Base-by-base conservation (phyloP, 2,113 vertebrate species). In the Hydropotes inermis region DNA sequence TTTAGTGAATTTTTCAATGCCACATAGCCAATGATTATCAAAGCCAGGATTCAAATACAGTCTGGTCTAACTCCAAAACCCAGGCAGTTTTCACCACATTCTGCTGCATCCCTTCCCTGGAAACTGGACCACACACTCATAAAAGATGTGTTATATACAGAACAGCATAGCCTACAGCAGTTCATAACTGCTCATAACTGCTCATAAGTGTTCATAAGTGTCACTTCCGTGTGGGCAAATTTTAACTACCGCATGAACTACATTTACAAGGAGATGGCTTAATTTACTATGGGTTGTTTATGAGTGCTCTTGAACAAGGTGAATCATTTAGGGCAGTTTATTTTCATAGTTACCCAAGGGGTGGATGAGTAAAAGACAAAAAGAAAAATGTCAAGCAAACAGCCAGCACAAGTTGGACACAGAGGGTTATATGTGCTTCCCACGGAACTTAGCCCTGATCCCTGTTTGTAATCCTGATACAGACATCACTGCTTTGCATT, bases 211-310 rank as follows among this genome's bases (percentile, higher is more conserved):
- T 55, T 55, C 33, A 0, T 91, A 79, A 90, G 47, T 74, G 50
- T 96, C 76, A 70, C 82, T 89, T 97, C 76, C 84, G 45, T 6
- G 25, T 43, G 76, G 88, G 92, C 58, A 94, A 87, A 86, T 93
- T 96, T 93, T 94, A 96, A 97, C 76, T 43, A 74, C 33, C 47
- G 76, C 60, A 39, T 93, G 64, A 97, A 94, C 95, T 87, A 50
- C 50, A 76, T 97, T 98, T 97, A 94, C 82, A 95, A 95, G 94
- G 90, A 92, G 52, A 91, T 55, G 7, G 7, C 50, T 86, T 97
- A 94, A 97, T 95, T 96, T 93, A 95, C 87, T 96, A 33, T 25
- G 10, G 30, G 33, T 92, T 79, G 67, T 95, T 97, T 94, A 96
- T 43, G 61, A 85, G 79, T 61, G 86, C 92, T 95, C 74, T 85